A percentile compares a stretch with the other conserved stretches of the same genome.
phyloP scores from a whole-genome alignment of 2,797 vertebrate species.

The Ciconia nigra region DNA sequence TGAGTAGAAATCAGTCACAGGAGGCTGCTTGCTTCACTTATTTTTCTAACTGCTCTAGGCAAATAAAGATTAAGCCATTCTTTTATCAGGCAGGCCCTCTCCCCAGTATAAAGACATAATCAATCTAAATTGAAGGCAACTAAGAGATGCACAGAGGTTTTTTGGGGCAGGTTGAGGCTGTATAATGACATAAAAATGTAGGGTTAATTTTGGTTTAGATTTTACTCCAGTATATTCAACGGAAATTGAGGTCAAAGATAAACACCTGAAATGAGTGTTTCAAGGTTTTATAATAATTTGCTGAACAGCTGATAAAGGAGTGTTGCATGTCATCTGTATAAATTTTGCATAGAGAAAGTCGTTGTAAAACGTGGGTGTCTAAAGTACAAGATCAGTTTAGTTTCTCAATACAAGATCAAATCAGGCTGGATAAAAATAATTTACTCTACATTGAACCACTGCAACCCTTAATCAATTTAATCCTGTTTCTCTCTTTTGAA shows the following conservation, averaged over 20 bases:
- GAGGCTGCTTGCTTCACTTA: slow-evolving; percentile 71
- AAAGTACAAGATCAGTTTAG: background rate
- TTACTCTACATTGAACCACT: slow-evolving; percentile 2
- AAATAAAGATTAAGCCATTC: slow-evolving; percentile 75
- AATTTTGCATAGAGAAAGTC: background rate
- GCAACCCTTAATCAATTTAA: slow-evolving; percentile 49
- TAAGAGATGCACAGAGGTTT: slow-evolving; percentile 17
- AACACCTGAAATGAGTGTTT: background rate
- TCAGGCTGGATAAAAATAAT: slow-evolving; percentile 42
- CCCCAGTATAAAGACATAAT: slow-evolving; percentile 61
- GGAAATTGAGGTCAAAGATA: background rate
- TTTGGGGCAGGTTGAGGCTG: background rate
- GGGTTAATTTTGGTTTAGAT: background rate
- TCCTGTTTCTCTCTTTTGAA: slow-evolving; percentile 29
- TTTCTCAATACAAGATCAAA: slow-evolving; percentile 30
- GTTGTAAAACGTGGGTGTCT: background rate
- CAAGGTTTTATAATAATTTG: slow-evolving; percentile 15
- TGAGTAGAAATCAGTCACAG: slow-evolving; percentile 72
- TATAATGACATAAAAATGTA: background rate
- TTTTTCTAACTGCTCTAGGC: slow-evolving; percentile 73
- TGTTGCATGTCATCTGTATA: background rate
- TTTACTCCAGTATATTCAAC: background rate
- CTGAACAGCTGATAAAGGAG: background rate
- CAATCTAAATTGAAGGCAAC: slow-evolving; percentile 65
- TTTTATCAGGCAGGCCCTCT: slow-evolving; percentile 65